Percentiles rank a stretch among this genome's conserved stretches.
phyloP scores from a whole-genome alignment of 2,888 invertebrate genomes.

The Synergus itoensis region DNA sequence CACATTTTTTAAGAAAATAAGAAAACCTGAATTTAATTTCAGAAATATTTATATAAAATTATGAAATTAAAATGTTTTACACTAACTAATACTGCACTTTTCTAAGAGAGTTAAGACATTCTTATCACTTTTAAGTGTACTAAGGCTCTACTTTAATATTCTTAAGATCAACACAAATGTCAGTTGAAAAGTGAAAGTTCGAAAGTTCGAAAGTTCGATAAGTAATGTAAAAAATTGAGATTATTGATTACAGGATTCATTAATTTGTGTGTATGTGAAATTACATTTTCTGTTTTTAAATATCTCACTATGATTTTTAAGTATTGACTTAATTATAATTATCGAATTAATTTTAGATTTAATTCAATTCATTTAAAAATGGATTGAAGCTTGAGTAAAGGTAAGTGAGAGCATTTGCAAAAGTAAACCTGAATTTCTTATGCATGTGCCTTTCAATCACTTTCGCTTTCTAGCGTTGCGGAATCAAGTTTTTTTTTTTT shows the following conservation, averaged over 20 bases:
- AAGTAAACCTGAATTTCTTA: background rate
- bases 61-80: background rate
- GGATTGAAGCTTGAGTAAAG: background rate
- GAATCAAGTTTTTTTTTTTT: conserved; percentile 9
- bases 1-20: conserved; percentile 60
- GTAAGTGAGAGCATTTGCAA: background rate
- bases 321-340: background rate
- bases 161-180: background rate
- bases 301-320: background rate
- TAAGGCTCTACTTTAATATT: background rate
- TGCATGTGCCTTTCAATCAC: background rate
- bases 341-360: background rate
- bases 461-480: conserved; percentile 15
- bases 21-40: background rate
- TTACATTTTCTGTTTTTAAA: background rate
- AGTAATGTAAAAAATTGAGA: background rate
- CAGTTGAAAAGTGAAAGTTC: background rate
- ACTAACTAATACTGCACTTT: background rate
- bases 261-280: too few relatives aligned
- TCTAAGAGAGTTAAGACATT: background rate
- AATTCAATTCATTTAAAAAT: too few relatives aligned
- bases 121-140: background rate
- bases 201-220: background rate
- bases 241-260: too few relatives aligned
- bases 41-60: background rate